Base-by-base conservation (phyloP, 2,797 vertebrate genomes). In the Oreortyx pictus region DNA sequence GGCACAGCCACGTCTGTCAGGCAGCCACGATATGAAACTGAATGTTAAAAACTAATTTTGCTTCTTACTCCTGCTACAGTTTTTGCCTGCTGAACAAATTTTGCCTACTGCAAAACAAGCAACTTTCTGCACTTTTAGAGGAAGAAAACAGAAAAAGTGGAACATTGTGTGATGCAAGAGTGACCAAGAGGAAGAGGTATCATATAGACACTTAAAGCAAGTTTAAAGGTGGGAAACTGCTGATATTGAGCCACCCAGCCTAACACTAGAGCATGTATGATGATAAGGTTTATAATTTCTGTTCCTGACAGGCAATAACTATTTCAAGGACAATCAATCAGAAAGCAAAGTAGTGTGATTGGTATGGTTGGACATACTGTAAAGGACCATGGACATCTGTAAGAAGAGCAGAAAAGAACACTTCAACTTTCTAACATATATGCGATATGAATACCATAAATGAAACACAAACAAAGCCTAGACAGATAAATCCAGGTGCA, bases 301-400 rank as follows among this genome's bases (percentile, higher is more conserved):
- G 18, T 18, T 91, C 22, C 79, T 50, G 35, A 6, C n/a, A 46
- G 52, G 14, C 7, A 23, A 5, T 31, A 39, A 22, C 27, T 47
- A 17, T 41, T n/a, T 61, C 68, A 35, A 46, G 20, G 46, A 61
- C 23, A 49, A 9, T 46, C 20, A 31, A 31, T 82, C 23, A 25
- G 44, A 72, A 44, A 71, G 14, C 13, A 52, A 74, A 25, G 12
- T 20, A 29, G 7, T 46, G 27, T 2, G 1, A n/a, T 27, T 44
- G 43, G 16, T 2, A 2, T 54, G 14, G 19, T 5, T 59, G 11
- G 25, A 14, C 14, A 37, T 33, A 14, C 15, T 29, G 0, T 0
- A 61, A 11, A 52, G n/a, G 15, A 37, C n/a, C 14, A 10, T 7
- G 16, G 29, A 22, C 19, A 52, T 54, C 74, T 47, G 24, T 14